Evolutionary conservation across 2,113 vertebrate species (phyloP).

Genomic region (Apodemus sylvaticus): DNA sequence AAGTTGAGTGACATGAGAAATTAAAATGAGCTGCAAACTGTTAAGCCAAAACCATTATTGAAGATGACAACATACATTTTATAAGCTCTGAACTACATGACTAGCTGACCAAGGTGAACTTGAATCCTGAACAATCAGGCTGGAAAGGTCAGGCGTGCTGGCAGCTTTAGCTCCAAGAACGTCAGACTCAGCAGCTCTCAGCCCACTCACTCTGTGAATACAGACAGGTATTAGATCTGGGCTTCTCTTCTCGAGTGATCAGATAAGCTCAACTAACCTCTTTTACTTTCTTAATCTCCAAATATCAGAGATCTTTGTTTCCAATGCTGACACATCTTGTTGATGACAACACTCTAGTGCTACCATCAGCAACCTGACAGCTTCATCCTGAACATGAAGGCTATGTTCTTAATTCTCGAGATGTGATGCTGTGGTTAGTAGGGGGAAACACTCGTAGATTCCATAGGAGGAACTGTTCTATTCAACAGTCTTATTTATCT

Average conservation of each 20-base stretch:
- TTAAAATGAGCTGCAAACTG: not conserved
- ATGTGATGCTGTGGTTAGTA: not conserved
- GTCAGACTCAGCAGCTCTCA: not conserved
- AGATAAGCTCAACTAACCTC: conserved; percentile 12
- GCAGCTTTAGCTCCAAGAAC: not conserved
- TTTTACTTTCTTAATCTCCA: not conserved
- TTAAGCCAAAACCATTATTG: not conserved
- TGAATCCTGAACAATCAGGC: not conserved
- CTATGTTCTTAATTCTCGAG: not conserved
- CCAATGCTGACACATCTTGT: not conserved
- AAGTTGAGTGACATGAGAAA: not conserved
- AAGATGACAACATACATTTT: not conserved
- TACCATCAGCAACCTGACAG: not conserved
- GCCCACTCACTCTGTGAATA: not conserved
- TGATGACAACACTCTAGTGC: not conserved
- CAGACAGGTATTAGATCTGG: not conserved
- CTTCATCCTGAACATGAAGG: not conserved
- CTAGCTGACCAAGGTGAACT: not conserved
- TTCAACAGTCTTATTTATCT: not conserved
- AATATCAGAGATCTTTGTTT: conserved; percentile 2
- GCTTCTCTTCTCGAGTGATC: not conserved
- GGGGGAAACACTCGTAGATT: not conserved
- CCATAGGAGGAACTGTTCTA: not conserved
- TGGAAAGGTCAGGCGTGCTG: not conserved
- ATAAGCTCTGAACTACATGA: not conserved